Conservation (phyloP, 1,140 invertebrate genomes). For the Hestina assimilis region DNA sequence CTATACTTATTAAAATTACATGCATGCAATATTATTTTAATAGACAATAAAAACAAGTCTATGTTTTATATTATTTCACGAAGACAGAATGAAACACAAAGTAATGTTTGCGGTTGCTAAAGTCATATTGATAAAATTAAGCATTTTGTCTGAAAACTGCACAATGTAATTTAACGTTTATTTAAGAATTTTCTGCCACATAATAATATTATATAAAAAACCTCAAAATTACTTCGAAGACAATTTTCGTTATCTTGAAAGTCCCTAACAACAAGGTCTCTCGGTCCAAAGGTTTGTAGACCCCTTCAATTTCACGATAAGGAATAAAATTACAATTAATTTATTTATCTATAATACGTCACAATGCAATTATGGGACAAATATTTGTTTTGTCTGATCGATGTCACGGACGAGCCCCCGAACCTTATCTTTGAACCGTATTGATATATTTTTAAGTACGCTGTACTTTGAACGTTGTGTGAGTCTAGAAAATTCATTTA, state of each 20-base stretch:
- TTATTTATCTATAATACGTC: slow-evolving; percentile 48
- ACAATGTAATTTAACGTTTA: no score
- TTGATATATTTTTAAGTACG: slow-evolving; percentile 5
- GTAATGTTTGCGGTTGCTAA: no score
- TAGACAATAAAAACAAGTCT: no score
- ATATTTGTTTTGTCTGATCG: slow-evolving; percentile 60
- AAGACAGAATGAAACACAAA: no score
- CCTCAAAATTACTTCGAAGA: not conserved
- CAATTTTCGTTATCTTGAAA: not conserved
- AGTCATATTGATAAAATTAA: no score
- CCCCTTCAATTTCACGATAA: slow-evolving; percentile 31
- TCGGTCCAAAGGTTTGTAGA: slow-evolving; percentile 37
- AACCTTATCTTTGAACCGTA: slow-evolving; percentile 39
- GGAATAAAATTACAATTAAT: slow-evolving; percentile 37
- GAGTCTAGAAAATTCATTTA: slow-evolving; percentile 3
- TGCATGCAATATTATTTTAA: no score
- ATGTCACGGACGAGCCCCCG: slow-evolving; percentile 72
- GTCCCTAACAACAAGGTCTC: not conserved
- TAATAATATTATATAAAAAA: no score
- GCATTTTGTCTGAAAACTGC: no score
- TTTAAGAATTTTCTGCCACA: no score
- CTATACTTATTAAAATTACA: no score
- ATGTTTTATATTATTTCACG: no score
- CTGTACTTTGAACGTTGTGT: slow-evolving; percentile 19
- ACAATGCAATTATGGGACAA: slow-evolving; percentile 52